Evolutionary conservation across 2,888 invertebrate genomes (phyloP).

Genomic region (Hydrotaea cyrtoneurina): DNA sequence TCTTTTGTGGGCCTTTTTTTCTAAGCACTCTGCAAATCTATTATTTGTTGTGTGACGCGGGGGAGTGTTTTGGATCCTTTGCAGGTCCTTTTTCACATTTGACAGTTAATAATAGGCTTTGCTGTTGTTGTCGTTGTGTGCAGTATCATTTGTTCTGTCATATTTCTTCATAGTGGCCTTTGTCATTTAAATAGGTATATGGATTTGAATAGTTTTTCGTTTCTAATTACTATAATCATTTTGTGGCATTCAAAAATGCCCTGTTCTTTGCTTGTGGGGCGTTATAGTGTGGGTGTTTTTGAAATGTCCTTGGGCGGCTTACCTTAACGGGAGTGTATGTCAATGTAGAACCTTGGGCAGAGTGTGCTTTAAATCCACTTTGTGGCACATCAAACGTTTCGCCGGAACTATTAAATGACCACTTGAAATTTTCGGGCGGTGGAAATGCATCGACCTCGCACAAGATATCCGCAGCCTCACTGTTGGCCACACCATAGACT

Average conservation of each 20-base stretch:
- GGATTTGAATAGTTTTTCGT: not conserved
- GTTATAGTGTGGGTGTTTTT: not conserved
- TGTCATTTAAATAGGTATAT: not conserved
- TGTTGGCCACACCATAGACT: constrained; percentile 91
- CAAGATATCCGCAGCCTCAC: constrained; percentile 89
- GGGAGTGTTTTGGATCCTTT: too few species aligned
- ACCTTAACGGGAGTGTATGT: constrained; percentile 87
- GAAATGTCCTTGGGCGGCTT: constrained; percentile 58
- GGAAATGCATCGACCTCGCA: constrained; percentile 94
- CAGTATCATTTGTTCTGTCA: too few species aligned
- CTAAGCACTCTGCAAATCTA: too few species aligned
- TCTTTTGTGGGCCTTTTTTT: too few species aligned
- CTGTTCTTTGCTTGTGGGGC: not conserved
- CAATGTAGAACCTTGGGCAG: constrained; percentile 84
- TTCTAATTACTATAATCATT: constrained; percentile 52
- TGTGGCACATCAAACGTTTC: constrained; percentile 89
- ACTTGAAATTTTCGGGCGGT: constrained; percentile 90
- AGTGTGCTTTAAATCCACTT: constrained; percentile 84
- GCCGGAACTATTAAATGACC: constrained; percentile 94
- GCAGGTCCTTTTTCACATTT: not conserved
- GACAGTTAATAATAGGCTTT: not conserved
- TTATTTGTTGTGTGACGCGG: too few species aligned
- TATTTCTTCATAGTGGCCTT: too few species aligned
- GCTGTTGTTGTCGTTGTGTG: not conserved
- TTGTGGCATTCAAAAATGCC: constrained; percentile 12